A percentile compares a stretch with the other conserved stretches of the same genome.
Conservation (phyloP, 2,797 vertebrate species). For the Lutjanus argentimaculatus region DNA sequence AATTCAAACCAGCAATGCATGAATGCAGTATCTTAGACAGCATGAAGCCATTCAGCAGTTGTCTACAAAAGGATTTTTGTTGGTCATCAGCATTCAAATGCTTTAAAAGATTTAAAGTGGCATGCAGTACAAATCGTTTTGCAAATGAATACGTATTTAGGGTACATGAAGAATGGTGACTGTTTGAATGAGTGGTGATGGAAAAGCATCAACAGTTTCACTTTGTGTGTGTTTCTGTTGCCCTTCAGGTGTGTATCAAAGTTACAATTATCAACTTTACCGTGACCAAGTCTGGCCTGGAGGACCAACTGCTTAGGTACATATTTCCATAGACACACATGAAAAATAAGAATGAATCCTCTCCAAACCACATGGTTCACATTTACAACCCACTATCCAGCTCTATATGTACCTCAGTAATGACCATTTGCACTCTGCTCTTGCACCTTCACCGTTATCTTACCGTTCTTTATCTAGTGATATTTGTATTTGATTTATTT, state of each 20-base stretch:
- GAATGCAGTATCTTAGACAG: neutral
- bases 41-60: neutral
- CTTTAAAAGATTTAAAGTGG: neutral
- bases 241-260: slow-evolving; percentile 92
- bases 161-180: neutral
- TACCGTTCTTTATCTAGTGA: neutral
- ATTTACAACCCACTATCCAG: neutral
- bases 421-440: neutral
- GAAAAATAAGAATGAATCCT: neutral
- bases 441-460: neutral
- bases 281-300: slow-evolving; percentile 91
- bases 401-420: neutral
- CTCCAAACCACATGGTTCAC: neutral
- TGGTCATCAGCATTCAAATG: slow-evolving; percentile 1
- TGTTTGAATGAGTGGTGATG: neutral
- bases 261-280: slow-evolving; percentile 95
- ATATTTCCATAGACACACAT: neutral
- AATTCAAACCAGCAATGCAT: slow-evolving; percentile 13
- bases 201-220: neutral
- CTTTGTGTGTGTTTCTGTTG: slow-evolving; percentile 14
- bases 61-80: slow-evolving; percentile 2
- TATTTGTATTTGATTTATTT: neutral
- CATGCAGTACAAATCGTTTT: neutral
- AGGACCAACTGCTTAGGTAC: slow-evolving; percentile 93
- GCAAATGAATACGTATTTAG: neutral